Evolutionary conservation across 2,888 invertebrate genomes (phyloP).

Genomic region (Microctonus hyperodae): DNA sequence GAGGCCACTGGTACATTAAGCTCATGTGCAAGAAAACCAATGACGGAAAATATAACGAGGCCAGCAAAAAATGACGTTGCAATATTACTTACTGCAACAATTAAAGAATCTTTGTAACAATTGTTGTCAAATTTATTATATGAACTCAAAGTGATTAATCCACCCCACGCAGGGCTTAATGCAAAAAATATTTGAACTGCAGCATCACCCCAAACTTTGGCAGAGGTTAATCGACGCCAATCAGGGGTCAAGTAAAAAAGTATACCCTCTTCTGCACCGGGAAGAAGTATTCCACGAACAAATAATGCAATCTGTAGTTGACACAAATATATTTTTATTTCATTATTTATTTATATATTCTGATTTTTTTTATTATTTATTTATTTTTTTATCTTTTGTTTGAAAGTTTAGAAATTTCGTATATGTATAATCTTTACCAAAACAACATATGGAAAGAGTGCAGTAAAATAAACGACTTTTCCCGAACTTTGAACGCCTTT

Average conservation of each 20-base stretch:
- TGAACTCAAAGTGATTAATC: conserved; percentile 83
- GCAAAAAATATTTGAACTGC: conserved; percentile 90
- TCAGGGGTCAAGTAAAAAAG: conserved; percentile 82
- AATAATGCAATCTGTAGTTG: conserved; percentile 66
- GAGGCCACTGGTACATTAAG: conserved; percentile 73
- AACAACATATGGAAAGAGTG: conserved; percentile 78
- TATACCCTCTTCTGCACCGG: conserved; percentile 80
- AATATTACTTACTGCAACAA: conserved; percentile 80
- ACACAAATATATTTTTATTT: neutral
- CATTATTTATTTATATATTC: neutral
- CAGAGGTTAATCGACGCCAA: conserved; percentile 75
- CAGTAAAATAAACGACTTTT: conserved; percentile 82
- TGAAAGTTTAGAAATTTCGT: neutral
- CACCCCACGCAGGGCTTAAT: conserved; percentile 86
- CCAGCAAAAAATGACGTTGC: conserved; percentile 83
- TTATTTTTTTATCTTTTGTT: too few relatives aligned
- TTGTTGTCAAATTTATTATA: conserved; percentile 88
- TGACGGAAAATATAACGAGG: conserved; percentile 81
- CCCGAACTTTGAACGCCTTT: conserved; percentile 84
- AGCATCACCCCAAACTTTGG: conserved; percentile 84
- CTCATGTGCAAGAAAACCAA: conserved; percentile 82
- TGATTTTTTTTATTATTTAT: too few relatives aligned
- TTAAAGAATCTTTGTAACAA: conserved; percentile 78
- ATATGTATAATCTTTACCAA: conserved; percentile 66
- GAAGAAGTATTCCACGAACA: conserved; percentile 79